Base-by-base conservation (phyloP, 2,113 vertebrate species). In the Saccopteryx bilineata region DNA sequence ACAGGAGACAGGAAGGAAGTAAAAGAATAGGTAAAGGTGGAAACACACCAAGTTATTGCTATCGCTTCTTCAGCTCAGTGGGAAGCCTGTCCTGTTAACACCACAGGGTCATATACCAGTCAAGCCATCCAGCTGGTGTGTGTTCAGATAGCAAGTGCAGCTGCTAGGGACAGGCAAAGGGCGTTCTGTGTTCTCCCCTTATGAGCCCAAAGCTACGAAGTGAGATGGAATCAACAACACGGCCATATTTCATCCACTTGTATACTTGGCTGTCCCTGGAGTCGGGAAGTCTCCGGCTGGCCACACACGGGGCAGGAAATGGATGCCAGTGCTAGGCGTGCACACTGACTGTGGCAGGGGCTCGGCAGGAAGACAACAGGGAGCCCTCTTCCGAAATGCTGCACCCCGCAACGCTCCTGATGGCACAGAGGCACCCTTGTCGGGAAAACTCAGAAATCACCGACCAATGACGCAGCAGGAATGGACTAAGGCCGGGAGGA, bases 1-100 rank as follows among this genome's bases (percentile, higher is more conserved):
- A 97, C 1, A 97, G 93, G 69, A 97, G 86, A 95, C 0, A 95
- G 28, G 54, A 96, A 82, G 96, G 87, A 86, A 66, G 58, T 39
- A 52, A 96, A 96, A 78, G 52, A 87, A 66, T 33, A 94, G 91
- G 82, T 85, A 94, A 97, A 95, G 18, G 31, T 66, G 24, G 93
- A 71, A 88, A 24, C 60, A 75, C 19, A 50, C 33, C 76, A 6
- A 72, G 54, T 52, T 61, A 9, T 66, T 75, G 65, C 39, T 24
- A n/a, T 76, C 58, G 24, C n/a, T 68, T 56, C 63, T 50, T 65
- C 79, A 46, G 2, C 7, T 69, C 80, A 58, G 0, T 21, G 39
- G 52, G 68, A 80, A 80, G 46, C 24, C 72, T 56, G 24, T 15
- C 11, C 19, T 54, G 2, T 26, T 60, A 33, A 79, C 39, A 13